A percentile compares a stretch with the other conserved stretches of the same genome.
phyloP scores from a whole-genome alignment of 2,113 vertebrate species.

The Pseudorasbora parva region DNA sequence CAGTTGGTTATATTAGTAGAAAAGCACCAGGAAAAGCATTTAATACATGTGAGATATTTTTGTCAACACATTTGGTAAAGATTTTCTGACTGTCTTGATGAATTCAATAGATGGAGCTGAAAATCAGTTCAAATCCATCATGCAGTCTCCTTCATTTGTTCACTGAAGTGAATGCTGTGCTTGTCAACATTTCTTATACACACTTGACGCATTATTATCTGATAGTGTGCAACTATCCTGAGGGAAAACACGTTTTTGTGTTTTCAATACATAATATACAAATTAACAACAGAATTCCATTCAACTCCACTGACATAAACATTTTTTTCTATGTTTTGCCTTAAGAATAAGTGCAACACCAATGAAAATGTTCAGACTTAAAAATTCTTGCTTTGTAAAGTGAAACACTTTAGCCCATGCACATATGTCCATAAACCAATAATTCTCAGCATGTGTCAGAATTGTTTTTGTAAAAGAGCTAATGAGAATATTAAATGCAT shows the following conservation, averaged over 20 bases:
- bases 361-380: not conserved
- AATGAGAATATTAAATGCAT: not conserved
- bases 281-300: not conserved
- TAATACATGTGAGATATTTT: not conserved
- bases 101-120: not conserved
- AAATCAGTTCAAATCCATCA: not conserved
- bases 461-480: not conserved
- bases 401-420: not conserved
- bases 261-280: no score
- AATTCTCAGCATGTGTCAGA: slow-evolving; percentile 13
- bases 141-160: not conserved
- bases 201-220: not conserved
- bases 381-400: not conserved
- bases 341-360: not conserved
- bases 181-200: not conserved
- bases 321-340: no score
- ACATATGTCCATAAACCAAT: not conserved
- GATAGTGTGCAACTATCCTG: not conserved
- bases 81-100: not conserved
- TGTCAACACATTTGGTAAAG: not conserved
- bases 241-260: not conserved
- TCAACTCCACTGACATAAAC: no score
- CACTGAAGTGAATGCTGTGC: not conserved
- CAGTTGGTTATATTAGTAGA: not conserved
- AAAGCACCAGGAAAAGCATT: not conserved